A percentile compares a stretch with the other conserved stretches of the same genome.
Conservation (phyloP, 2,113 vertebrate genomes). For the Aspiorhynchus laticeps region DNA sequence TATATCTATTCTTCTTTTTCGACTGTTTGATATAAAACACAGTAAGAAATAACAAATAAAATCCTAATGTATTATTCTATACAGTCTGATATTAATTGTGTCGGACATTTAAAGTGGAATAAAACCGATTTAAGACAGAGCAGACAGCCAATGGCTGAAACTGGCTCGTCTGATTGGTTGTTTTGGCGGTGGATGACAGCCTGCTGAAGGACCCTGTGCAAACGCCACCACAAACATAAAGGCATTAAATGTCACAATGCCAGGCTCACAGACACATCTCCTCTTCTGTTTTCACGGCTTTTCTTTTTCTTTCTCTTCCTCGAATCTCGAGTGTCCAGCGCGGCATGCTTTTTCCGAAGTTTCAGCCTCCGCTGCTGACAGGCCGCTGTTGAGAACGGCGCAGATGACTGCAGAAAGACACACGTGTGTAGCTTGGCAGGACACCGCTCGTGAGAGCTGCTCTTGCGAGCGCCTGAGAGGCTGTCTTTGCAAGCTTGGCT, state of each 20-base stretch:
- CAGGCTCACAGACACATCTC: constrained; percentile 49
- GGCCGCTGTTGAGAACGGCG: constrained; percentile 80
- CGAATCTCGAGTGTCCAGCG: constrained; percentile 37
- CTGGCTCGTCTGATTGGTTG: constrained; percentile 45
- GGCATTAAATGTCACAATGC: constrained; percentile 54
- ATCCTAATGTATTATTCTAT: not conserved
- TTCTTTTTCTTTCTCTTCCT: constrained; percentile 41
- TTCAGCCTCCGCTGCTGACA: constrained; percentile 46
- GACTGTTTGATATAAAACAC: not conserved
- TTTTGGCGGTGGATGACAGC: constrained; percentile 53
- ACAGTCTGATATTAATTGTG: not conserved
- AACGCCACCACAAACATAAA: constrained; percentile 56
- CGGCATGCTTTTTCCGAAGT: constrained; percentile 7
- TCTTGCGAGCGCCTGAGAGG: constrained; percentile 10
- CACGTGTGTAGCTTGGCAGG: constrained; percentile 86
- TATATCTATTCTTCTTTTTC: too few relatives aligned
- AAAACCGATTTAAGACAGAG: constrained; percentile 24
- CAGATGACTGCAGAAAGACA: constrained; percentile 94
- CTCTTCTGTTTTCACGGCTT: constrained; percentile 38
- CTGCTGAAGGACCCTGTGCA: constrained; percentile 55
- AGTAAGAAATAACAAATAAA: not conserved
- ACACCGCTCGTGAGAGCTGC: constrained; percentile 59
- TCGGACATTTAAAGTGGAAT: constrained; percentile 13
- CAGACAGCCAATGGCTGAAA: constrained; percentile 40
- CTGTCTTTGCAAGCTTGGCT: constrained; percentile 30